A percentile compares a stretch with the other conserved stretches of the same genome.
Evolutionary conservation across 2,888 invertebrate genomes (phyloP).

Genomic region (Eupithecia tripunctaria): DNA sequence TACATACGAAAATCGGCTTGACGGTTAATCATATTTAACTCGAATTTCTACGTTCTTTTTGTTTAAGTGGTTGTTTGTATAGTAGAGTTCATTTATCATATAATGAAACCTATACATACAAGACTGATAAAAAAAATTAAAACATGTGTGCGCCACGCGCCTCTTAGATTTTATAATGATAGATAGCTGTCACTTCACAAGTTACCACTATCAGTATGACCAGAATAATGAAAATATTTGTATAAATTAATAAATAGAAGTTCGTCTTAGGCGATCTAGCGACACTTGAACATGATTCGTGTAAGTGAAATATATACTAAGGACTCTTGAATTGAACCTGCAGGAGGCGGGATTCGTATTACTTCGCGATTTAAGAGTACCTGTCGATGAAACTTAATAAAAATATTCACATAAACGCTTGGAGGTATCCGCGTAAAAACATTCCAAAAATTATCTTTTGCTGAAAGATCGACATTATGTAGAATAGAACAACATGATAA

Average conservation of each 20-base stretch:
- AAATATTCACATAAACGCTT: constrained; percentile 34
- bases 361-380: constrained; percentile 32
- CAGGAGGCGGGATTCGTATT: constrained; percentile 37
- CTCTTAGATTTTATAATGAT: constrained; percentile 40
- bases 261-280: constrained; percentile 34
- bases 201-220: constrained; percentile 41
- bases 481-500: constrained; percentile 42
- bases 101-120: constrained; percentile 39
- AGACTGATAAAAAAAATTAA: constrained; percentile 35
- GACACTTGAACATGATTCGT: constrained; percentile 29
- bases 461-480: constrained; percentile 40
- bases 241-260: constrained; percentile 33
- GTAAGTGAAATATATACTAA: constrained; percentile 25
- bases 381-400: constrained; percentile 28
- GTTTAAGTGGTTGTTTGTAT: constrained; percentile 37
- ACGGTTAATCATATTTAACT: constrained; percentile 25
- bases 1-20: constrained; percentile 38
- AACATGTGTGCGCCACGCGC: constrained; percentile 39
- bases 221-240: constrained; percentile 37
- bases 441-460: constrained; percentile 46
- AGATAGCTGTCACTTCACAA: constrained; percentile 44
- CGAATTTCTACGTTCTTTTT: constrained; percentile 21
- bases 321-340: constrained; percentile 32
- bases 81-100: constrained; percentile 36
- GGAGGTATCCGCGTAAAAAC: constrained; percentile 44